Percentiles rank a stretch among this genome's conserved stretches.
phyloP scores from a whole-genome alignment of 2,888 invertebrate species.

The Listrodromus nycthemerus region DNA sequence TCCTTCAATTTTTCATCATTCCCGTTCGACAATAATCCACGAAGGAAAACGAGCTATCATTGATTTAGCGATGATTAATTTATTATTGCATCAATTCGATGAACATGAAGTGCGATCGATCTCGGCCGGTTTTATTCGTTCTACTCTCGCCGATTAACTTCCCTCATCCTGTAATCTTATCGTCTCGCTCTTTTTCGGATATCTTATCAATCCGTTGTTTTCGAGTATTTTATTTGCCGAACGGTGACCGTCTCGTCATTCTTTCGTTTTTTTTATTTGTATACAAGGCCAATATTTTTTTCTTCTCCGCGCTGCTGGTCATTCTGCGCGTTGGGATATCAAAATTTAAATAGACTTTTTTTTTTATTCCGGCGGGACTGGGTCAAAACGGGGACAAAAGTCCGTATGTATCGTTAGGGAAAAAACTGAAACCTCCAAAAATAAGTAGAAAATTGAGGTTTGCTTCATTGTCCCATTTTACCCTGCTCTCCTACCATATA shows the following conservation, averaged over 20 bases:
- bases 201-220: slow-evolving; percentile 79
- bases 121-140: not conserved
- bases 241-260: slow-evolving; percentile 9
- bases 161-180: slow-evolving; percentile 78
- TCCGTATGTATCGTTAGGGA: too few species aligned
- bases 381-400: too few species aligned
- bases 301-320: not conserved
- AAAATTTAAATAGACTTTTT: not conserved
- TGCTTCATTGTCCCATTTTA: too few species aligned
- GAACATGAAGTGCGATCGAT: not conserved
- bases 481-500: not conserved
- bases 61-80: not conserved
- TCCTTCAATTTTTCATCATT: slow-evolving; percentile 12
- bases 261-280: slow-evolving; percentile 1
- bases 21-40: not conserved
- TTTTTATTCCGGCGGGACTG: too few species aligned
- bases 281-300: not conserved
- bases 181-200: slow-evolving; percentile 69
- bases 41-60: not conserved
- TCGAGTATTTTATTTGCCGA: slow-evolving; percentile 81
- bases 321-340: not conserved
- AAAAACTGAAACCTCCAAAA: too few species aligned
- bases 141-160: slow-evolving; percentile 8
- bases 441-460: too few species aligned
- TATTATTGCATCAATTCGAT: not conserved